Base-by-base conservation (phyloP, 2,113 vertebrate genomes). In the Colius striatus region DNA sequence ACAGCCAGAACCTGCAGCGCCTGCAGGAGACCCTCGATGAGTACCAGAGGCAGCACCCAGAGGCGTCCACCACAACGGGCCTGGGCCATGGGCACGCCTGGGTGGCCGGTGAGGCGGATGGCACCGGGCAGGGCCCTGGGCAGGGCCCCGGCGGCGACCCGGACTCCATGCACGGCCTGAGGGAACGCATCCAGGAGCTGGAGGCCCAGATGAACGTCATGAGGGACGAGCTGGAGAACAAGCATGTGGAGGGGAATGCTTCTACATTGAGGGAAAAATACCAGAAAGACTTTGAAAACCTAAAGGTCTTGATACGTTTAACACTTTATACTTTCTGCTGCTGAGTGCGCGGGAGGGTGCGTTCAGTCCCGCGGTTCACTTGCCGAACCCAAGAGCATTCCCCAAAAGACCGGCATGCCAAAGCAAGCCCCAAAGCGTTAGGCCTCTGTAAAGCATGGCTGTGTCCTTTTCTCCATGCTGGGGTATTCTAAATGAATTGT, bases 261-360 rank as follows among this genome's bases (percentile, higher is more conserved):
- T 97, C 98, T 90, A 98, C 98, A 36, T 97, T 99, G 97, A 98
- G 97, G 96, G 98, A 99, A 95, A 99, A 99, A 98, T 99, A 99
- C 98, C 99, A 99, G 98, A 98, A 98, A 97, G 99, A 99, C 98
- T 98, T 99, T 98, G 99, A 99, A 95, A 99, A 98, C 97, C 97
- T 99, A 81, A 99, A 99, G 99, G 99, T 99, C 97, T 97, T 97
- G 51, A 53, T 58, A 74, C 5, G 2, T 92, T 97, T 96, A 50
- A 73, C 13, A 2, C 43, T 96, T 90, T 80, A 21, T 8, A 22
- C 53, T 89, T 79, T 90, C 26, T 26, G 16, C 51, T 79, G 82
- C 77, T 78, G 72, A 50, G 78, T 3, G 5, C 51, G 11, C 2
- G 23, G 89, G 73, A 79, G 82, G 89, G 82, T 6, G 9, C 0